phyloP scores from a whole-genome alignment of 2,888 invertebrate species.

The Coenonympha arcania region DNA sequence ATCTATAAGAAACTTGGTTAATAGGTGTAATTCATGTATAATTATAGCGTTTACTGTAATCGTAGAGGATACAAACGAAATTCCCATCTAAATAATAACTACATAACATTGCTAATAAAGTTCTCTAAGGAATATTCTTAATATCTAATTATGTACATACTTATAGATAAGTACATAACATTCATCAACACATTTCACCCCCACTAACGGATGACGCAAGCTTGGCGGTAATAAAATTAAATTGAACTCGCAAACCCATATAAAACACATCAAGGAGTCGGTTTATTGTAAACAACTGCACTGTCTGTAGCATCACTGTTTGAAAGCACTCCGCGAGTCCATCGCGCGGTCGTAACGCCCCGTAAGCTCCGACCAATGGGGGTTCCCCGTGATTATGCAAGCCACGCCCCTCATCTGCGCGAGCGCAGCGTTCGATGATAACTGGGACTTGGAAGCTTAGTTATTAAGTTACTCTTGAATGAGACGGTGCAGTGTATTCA shows the following conservation, averaged over 20 bases:
- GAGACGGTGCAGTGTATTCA: constrained; percentile 31
- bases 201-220: constrained; percentile 52
- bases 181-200: constrained; percentile 29
- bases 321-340: constrained; percentile 49
- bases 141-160: no score
- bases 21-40: constrained; percentile 3
- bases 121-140: no score
- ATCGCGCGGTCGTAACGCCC: constrained; percentile 51
- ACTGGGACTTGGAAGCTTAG: constrained; percentile 47
- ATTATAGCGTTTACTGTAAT: constrained; percentile 8
- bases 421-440: constrained; percentile 40
- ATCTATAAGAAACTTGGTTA: no score
- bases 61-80: no score
- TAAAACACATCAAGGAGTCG: constrained; percentile 67
- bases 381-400: constrained; percentile 31
- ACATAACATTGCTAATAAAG: no score
- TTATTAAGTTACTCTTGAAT: constrained; percentile 53
- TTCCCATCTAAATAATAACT: no score
- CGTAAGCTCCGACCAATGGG: constrained; percentile 45
- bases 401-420: constrained; percentile 62
- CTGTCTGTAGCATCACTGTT: constrained; percentile 53
- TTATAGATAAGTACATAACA: no score
- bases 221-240: constrained; percentile 56
- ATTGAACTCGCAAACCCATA: constrained; percentile 62
- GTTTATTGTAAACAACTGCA: constrained; percentile 71